phyloP scores from a whole-genome alignment of 2,888 invertebrate genomes.

The Drosophila ochracea region DNA sequence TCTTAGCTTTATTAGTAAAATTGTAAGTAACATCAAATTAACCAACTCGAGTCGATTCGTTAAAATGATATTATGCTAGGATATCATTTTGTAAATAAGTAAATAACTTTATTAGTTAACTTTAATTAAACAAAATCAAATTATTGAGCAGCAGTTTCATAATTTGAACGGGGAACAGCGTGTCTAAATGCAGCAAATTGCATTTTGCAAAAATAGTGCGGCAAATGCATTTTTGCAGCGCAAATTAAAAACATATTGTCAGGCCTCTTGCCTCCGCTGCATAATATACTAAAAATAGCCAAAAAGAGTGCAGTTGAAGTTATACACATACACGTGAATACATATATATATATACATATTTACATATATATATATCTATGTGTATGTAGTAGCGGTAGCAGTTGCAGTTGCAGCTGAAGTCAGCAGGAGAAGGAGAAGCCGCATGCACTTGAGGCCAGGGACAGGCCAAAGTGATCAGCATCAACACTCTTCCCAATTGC shows the following conservation, averaged over 20 bases:
- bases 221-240: slow-evolving; percentile 70
- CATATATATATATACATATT: too few species aligned
- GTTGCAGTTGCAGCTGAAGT: slow-evolving; percentile 16
- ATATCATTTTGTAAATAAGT: not conserved
- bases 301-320: slow-evolving; percentile 41
- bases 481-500: slow-evolving; percentile 52
- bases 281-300: slow-evolving; percentile 69
- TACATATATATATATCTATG: not conserved
- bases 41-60: not conserved
- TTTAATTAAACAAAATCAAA: not conserved
- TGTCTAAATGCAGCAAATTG: slow-evolving; percentile 3
- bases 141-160: not conserved
- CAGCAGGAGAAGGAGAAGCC: slow-evolving; percentile 9
- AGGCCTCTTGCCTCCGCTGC: slow-evolving; percentile 60
- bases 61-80: fast-evolving
- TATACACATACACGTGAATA: slow-evolving; percentile 12
- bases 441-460: slow-evolving; percentile 61
- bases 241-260: slow-evolving; percentile 85
- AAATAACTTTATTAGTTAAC: not conserved
- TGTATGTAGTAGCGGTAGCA: slow-evolving; percentile 8
- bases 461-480: slow-evolving; percentile 67
- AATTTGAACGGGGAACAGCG: not conserved
- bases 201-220: slow-evolving; percentile 45
- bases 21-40: not conserved
- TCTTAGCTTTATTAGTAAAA: too few species aligned